These are phyloP conservation scores for Varanus komodoensis DNA, from an alignment of 2,113 vertebrate species.

Conservation along the genomic window DNA sequence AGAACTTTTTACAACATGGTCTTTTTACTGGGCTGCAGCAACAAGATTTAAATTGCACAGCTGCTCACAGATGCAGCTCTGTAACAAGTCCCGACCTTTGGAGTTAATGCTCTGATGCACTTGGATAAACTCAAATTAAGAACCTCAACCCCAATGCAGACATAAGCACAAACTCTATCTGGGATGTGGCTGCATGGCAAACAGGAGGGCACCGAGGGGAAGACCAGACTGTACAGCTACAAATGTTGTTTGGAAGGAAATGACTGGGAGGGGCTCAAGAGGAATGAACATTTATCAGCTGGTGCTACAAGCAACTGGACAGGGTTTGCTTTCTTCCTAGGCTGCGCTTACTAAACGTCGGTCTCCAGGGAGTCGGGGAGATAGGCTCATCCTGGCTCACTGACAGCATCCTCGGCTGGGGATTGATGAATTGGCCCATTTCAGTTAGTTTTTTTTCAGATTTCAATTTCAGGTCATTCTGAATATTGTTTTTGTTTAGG, in stretches of 20 bases:
- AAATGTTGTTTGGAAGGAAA: not conserved
- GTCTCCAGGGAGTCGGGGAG: not conserved
- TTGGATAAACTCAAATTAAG: conserved; percentile 32
- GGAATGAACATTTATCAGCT: not conserved
- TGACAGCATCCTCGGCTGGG: not conserved
- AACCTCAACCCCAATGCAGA: not conserved
- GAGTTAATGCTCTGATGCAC: conserved; percentile 17
- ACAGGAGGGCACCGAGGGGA: not conserved
- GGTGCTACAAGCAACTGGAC: not conserved
- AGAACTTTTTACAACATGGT: too few species aligned
- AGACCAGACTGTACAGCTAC: not conserved
- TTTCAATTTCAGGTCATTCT: too few species aligned
- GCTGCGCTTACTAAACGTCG: not conserved
- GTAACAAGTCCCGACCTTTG: conserved; percentile 26
- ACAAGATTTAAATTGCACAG: conserved; percentile 21
- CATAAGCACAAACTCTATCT: not conserved
- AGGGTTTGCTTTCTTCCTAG: not conserved
- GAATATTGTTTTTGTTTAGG: too few species aligned
- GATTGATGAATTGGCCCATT: not conserved
- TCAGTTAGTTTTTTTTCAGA: too few species aligned
- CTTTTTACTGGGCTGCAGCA: not conserved
- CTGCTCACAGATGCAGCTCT: not conserved
- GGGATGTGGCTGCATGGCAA: not conserved
- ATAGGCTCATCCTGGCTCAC: not conserved
- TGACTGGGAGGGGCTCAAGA: not conserved